Percentiles rank a stretch among this genome's conserved stretches.
Evolutionary conservation across 1,140 invertebrate genomes (phyloP).

Genomic region (Cardiocondyla obscurior): DNA sequence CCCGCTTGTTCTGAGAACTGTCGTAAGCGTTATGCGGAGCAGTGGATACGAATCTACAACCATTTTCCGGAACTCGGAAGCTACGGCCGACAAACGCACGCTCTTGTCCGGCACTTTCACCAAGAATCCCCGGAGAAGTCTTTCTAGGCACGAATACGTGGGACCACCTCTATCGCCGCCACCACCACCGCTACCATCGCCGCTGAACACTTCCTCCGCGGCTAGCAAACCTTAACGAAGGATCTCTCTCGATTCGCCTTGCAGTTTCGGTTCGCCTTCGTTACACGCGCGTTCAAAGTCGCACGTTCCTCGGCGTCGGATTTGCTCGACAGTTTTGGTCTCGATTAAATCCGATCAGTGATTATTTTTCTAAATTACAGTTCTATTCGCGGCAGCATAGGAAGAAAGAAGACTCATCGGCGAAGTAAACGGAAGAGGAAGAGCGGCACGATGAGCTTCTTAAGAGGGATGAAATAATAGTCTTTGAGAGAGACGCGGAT

Average conservation of each 20-base stretch:
- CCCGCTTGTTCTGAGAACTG: not conserved
- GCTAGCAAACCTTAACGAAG: slow-evolving; percentile 55
- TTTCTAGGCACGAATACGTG: slow-evolving; percentile 53
- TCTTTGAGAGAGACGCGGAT: not conserved
- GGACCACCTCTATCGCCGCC: slow-evolving; percentile 23
- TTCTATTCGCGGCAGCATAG: not conserved
- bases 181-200: not conserved
- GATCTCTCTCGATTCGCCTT: slow-evolving; percentile 63
- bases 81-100: not conserved
- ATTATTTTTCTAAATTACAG: slow-evolving; percentile 23
- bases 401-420: slow-evolving; percentile 3
- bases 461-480: not conserved
- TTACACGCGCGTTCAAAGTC: slow-evolving; percentile 18
- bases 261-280: slow-evolving; percentile 69
- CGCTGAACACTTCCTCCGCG: slow-evolving; percentile 39
- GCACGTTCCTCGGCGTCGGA: slow-evolving; percentile 3
- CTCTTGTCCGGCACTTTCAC: slow-evolving; percentile 62
- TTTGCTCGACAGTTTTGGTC: slow-evolving; percentile 12
- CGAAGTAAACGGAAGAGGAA: not conserved
- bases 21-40: not conserved
- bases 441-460: not conserved
- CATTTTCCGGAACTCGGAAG: slow-evolving; percentile 23
- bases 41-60: not conserved
- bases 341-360: not conserved
- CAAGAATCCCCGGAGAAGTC: slow-evolving; percentile 51